phyloP scores from a whole-genome alignment of 2,113 vertebrate genomes.

The Phyllostomus hastatus region DNA sequence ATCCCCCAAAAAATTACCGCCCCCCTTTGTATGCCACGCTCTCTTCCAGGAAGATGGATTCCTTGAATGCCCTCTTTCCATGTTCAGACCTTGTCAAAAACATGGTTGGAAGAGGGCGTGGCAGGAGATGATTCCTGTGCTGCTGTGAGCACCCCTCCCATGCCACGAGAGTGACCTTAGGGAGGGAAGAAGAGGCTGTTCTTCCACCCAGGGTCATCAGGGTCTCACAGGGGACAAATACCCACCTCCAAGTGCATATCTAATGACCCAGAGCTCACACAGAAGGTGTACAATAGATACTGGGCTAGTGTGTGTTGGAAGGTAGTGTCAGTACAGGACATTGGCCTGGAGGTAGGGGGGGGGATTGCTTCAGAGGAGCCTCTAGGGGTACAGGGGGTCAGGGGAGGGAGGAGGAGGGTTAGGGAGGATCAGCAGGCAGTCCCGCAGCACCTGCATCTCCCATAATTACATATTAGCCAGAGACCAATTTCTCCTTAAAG shows the following conservation, averaged over 20 bases:
- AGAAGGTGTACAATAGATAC: too few species aligned
- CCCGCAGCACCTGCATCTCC: background rate
- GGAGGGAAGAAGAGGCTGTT: background rate
- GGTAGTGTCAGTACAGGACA: too few species aligned
- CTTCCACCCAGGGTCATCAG: background rate
- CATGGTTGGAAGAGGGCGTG: too few species aligned
- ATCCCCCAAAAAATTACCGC: too few species aligned
- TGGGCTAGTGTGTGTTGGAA: too few species aligned
- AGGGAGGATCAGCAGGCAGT: background rate
- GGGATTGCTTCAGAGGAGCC: background rate
- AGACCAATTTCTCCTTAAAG: conserved; percentile 19
- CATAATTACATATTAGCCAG: background rate
- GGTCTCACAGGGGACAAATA: background rate
- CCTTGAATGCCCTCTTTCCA: too few species aligned
- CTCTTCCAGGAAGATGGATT: too few species aligned
- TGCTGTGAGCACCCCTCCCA: too few species aligned
- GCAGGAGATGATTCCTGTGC: too few species aligned
- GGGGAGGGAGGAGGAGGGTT: background rate
- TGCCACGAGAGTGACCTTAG: background rate
- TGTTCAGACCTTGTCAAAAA: too few species aligned
- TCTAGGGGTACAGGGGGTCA: background rate
- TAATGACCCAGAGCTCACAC: background rate
- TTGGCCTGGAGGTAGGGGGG: too few species aligned
- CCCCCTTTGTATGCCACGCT: too few species aligned
- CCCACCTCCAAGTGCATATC: background rate